Evolutionary conservation across 2,113 vertebrate genomes (phyloP).

Genomic region (Microtus pennsylvanicus): DNA sequence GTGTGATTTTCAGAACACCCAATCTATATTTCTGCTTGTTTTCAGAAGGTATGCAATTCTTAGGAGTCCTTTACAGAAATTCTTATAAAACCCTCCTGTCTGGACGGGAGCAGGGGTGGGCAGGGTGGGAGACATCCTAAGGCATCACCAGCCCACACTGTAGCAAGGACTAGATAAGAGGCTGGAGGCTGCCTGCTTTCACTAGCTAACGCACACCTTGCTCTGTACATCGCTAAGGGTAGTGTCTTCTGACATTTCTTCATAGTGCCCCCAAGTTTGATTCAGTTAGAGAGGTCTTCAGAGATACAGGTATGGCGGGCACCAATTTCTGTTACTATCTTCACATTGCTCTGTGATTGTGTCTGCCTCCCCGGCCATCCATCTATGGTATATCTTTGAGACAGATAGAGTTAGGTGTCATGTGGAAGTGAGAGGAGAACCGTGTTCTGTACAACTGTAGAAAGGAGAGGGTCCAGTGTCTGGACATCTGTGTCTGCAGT

Average conservation of each 20-base stretch:
- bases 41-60: neutral
- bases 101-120: neutral
- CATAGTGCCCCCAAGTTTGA: neutral
- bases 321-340: neutral
- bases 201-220: neutral
- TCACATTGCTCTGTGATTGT: neutral
- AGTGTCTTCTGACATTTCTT: neutral
- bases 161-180: neutral
- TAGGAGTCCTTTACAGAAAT: conserved; percentile 19
- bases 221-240: neutral
- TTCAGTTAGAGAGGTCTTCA: neutral
- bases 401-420: neutral
- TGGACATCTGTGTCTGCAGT: neutral
- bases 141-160: neutral
- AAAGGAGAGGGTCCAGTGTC: neutral
- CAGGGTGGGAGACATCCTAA: neutral
- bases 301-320: neutral
- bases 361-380: neutral
- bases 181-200: neutral
- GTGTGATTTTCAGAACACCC: neutral
- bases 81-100: neutral
- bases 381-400: neutral
- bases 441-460: neutral
- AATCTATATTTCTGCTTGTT: neutral
- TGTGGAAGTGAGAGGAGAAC: neutral